Percentiles rank a stretch among this genome's conserved stretches.
These are phyloP conservation scores for Apotomis betuletana DNA, from an alignment of 2,888 invertebrate species.

Conservation along the genomic window DNA sequence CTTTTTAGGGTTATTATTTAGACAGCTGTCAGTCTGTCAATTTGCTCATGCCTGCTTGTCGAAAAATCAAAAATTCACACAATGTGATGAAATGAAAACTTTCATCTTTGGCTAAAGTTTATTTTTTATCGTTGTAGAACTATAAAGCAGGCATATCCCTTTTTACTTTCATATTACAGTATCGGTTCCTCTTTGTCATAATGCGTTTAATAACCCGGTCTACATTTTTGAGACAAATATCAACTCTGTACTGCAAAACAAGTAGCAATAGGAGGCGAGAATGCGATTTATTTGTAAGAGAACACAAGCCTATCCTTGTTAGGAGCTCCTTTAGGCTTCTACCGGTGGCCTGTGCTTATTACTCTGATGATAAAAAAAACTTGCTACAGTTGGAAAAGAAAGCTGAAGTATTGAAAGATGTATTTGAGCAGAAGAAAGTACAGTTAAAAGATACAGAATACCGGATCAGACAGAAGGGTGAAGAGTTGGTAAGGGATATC, in stretches of 20 bases:
- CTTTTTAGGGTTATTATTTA: neutral
- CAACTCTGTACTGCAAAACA: slow-evolving; percentile 51
- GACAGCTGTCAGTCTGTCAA: slow-evolving; percentile 2
- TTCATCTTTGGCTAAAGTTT: slow-evolving; percentile 9
- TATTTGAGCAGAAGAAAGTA: slow-evolving; percentile 85
- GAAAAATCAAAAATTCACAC: slow-evolving; percentile 27
- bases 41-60: slow-evolving; percentile 1
- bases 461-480: slow-evolving; percentile 73
- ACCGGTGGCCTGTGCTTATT: slow-evolving; percentile 62
- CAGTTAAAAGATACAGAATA: slow-evolving; percentile 84
- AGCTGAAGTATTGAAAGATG: slow-evolving; percentile 80
- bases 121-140: slow-evolving; percentile 16
- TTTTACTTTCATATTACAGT: slow-evolving; percentile 5
- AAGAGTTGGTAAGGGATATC: slow-evolving; percentile 74
- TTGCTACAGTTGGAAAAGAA: slow-evolving; percentile 75
- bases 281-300: slow-evolving; percentile 51
- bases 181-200: slow-evolving; percentile 34
- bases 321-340: slow-evolving; percentile 54
- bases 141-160: slow-evolving; percentile 7
- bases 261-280: slow-evolving; percentile 48
- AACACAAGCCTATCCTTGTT: slow-evolving; percentile 50
- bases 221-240: slow-evolving; percentile 56
- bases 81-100: slow-evolving; percentile 32
- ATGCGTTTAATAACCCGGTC: slow-evolving; percentile 64
- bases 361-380: slow-evolving; percentile 70